A percentile compares a stretch with the other conserved stretches of the same genome.
These are phyloP conservation scores for Pteria penguin DNA, from an alignment of 2,888 invertebrate genomes.

Conservation along the genomic window DNA sequence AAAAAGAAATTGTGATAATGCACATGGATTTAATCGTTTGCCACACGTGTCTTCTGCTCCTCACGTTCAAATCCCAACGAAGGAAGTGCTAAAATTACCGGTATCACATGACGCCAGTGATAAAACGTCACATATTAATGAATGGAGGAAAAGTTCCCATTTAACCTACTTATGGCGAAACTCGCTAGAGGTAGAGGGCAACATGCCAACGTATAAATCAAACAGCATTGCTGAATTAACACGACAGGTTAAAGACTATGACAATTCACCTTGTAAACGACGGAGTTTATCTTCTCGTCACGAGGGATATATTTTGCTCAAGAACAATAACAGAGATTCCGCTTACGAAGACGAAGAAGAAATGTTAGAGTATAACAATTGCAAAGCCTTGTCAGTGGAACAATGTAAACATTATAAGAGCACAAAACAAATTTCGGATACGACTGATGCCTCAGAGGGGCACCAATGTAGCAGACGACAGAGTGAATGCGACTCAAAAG, in stretches of 20 bases:
- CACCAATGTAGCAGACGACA: constrained; percentile 22
- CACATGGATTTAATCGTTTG: constrained; percentile 4
- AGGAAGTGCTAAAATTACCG: constrained; percentile 19
- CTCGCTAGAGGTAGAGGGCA: constrained; percentile 50
- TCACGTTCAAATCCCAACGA: constrained; percentile 26
- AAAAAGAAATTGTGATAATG: constrained; percentile 3
- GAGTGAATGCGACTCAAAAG: constrained; percentile 12
- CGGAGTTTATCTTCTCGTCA: constrained; percentile 62
- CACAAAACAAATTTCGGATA: neutral
- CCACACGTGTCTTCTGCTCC: constrained; percentile 34
- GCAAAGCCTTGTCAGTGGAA: constrained; percentile 23
- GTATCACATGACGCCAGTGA: constrained; percentile 5
- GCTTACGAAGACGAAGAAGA: constrained; percentile 62
- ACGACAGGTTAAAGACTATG: constrained; percentile 49
- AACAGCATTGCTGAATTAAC: constrained; percentile 68
- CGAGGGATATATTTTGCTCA: constrained; percentile 61
- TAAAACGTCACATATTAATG: constrained; percentile 55
- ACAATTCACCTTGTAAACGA: constrained; percentile 53
- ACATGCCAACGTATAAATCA: constrained; percentile 59
- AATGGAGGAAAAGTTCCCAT: constrained; percentile 63
- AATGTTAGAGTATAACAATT: constrained; percentile 54
- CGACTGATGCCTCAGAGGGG: neutral
- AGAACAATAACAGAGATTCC: constrained; percentile 55
- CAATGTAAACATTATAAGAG: constrained; percentile 16
- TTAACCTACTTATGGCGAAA: constrained; percentile 57